phyloP scores from a whole-genome alignment of 2,888 invertebrate species.

The Gisinianus flammeolus region DNA sequence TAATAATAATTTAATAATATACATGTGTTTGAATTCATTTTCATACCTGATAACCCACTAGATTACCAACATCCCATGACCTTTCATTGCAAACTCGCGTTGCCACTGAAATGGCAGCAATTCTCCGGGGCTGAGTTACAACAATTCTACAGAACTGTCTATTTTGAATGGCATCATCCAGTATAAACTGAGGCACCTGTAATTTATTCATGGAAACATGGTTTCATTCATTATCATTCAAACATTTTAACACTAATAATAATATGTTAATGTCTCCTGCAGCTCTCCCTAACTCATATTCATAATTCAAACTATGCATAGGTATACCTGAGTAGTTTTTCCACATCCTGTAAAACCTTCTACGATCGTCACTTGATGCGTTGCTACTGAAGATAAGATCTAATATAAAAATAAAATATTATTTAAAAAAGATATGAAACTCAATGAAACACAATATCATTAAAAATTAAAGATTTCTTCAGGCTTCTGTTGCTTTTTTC shows the following conservation, averaged over 20 bases:
- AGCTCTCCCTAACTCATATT: too few species aligned
- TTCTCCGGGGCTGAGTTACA: conserved; percentile 91
- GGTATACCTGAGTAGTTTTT: conserved; percentile 65
- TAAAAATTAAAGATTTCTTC: too few species aligned
- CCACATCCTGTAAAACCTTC: conserved; percentile 77
- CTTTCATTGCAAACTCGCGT: conserved; percentile 82
- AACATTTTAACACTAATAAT: background rate
- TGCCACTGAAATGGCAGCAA: conserved; percentile 91
- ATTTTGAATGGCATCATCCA: conserved; percentile 73
- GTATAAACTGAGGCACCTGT: conserved; percentile 86
- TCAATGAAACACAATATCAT: background rate
- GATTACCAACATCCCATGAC: conserved; percentile 77
- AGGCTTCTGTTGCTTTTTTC: too few species aligned
- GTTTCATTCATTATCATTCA: too few species aligned
- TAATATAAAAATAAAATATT: conserved; percentile 60
- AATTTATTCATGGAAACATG: background rate
- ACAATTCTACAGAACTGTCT: conserved; percentile 76
- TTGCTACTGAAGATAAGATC: conserved; percentile 73
- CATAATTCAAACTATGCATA: too few species aligned
- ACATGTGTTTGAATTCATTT: conserved; percentile 62
- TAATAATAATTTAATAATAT: background rate
- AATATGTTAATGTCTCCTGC: too few species aligned
- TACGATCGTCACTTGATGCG: conserved; percentile 78
- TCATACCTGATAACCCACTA: conserved; percentile 91
- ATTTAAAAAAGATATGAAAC: background rate